Evolutionary conservation across 2,113 vertebrate species (phyloP).

Genomic region (Micromys minutus): DNA sequence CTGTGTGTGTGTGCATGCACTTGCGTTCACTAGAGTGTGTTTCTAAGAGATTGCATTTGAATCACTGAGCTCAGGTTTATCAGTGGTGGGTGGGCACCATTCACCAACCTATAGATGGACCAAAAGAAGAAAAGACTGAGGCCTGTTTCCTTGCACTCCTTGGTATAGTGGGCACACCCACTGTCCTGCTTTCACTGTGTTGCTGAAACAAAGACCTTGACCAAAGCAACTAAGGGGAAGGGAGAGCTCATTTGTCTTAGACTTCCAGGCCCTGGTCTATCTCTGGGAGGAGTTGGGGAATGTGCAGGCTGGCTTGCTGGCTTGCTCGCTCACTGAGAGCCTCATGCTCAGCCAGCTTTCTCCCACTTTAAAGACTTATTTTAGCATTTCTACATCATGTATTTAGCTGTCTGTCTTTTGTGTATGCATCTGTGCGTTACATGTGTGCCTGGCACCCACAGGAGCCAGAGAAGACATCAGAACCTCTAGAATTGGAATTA

Average conservation of each 20-base stretch:
- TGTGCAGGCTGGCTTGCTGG: background rate
- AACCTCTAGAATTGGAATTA: background rate
- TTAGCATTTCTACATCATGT: background rate
- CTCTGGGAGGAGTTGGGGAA: accelerated
- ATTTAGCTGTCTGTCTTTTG: background rate
- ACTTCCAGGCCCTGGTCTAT: background rate
- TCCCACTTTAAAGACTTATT: background rate
- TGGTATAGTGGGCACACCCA: background rate
- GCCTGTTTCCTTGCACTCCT: too few relatives aligned
- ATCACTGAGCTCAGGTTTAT: background rate
- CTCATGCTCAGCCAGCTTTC: background rate
- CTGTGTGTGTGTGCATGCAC: background rate
- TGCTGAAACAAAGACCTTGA: background rate
- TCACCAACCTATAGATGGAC: too few relatives aligned
- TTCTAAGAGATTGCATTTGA: background rate
- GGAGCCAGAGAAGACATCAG: background rate
- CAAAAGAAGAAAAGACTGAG: background rate
- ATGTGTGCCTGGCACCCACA: background rate
- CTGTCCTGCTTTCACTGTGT: background rate
- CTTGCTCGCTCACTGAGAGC: accelerated
- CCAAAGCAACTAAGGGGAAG: background rate
- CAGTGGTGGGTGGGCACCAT: background rate
- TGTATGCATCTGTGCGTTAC: background rate
- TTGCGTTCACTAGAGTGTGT: too few relatives aligned
- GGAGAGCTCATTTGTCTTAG: background rate